phyloP scores from a whole-genome alignment of 1,140 invertebrate genomes.

The Scylla paramamosain region DNA sequence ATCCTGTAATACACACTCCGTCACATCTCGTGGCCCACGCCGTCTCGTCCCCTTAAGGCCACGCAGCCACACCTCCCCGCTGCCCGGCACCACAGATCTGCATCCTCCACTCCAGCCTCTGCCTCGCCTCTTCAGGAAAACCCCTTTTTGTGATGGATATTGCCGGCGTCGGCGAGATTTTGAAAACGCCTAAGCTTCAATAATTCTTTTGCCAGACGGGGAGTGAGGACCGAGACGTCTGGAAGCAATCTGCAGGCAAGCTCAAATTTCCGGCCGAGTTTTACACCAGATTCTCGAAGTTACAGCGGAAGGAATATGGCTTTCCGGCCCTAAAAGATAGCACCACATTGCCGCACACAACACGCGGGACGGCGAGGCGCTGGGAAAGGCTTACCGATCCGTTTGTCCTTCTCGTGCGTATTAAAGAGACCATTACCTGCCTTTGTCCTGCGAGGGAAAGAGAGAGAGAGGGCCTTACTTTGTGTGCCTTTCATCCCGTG shows the following conservation, averaged over 20 bases:
- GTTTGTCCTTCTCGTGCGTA: too few species aligned
- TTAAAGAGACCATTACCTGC: too few species aligned
- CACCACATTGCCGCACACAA: too few species aligned
- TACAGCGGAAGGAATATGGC: not conserved
- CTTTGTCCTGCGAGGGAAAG: too few species aligned
- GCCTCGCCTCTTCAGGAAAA: not conserved
- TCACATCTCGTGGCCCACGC: not conserved
- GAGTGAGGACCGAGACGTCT: constrained; percentile 7
- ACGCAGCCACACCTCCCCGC: not conserved
- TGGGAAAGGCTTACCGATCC: too few species aligned
- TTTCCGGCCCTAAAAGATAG: not conserved
- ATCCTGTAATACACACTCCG: not conserved
- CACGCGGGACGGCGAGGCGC: too few species aligned
- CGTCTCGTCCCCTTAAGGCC: not conserved
- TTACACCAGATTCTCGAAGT: not conserved
- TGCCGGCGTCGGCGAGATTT: constrained; percentile 9
- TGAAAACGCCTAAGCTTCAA: constrained; percentile 12
- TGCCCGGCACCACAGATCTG: not conserved
- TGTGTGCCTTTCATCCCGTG: too few species aligned
- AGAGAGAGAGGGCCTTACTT: too few species aligned
- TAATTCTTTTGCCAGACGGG: not conserved
- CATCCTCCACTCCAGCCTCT: not conserved
- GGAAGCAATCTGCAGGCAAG: not conserved
- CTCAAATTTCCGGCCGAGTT: constrained; percentile 10
- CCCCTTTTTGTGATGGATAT: not conserved